Evolutionary conservation across 2,113 vertebrate genomes (phyloP).

Genomic region (Passer montanus): DNA sequence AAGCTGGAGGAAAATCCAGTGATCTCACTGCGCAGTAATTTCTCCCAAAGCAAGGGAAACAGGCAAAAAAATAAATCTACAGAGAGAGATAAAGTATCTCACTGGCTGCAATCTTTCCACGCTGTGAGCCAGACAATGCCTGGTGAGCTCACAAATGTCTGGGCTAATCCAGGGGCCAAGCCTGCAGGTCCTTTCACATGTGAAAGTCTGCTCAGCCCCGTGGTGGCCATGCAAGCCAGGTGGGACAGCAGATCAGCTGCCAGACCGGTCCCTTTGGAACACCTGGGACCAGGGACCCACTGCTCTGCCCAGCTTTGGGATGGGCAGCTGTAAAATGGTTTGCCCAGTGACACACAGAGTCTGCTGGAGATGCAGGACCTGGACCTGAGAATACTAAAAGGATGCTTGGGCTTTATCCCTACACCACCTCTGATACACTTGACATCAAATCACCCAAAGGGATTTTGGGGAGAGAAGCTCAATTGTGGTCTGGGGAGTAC

Average conservation of each 20-base stretch:
- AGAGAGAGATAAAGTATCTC: conserved; percentile 69
- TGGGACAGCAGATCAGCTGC: neutral
- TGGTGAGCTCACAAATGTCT: conserved; percentile 56
- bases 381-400: neutral
- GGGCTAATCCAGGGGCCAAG: conserved; percentile 4
- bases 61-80: conserved; percentile 54
- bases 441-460: neutral
- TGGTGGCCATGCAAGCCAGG: fast-evolving
- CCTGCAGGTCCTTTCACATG: neutral
- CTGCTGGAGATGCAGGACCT: neutral
- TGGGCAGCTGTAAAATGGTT: neutral
- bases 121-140: conserved; percentile 50
- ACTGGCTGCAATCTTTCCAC: conserved; percentile 50
- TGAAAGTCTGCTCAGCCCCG: neutral
- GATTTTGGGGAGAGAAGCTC: neutral
- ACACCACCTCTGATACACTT: neutral
- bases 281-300: fast-evolving
- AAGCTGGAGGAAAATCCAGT: conserved; percentile 65
- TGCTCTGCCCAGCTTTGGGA: neutral
- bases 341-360: neutral
- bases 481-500: fast-evolving
- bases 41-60: conserved; percentile 65
- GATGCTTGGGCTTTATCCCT: neutral
- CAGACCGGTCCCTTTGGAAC: neutral
- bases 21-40: conserved; percentile 63